Conservation (phyloP, 2,113 vertebrate species). For the Chascanopsetta lugubris region DNA sequence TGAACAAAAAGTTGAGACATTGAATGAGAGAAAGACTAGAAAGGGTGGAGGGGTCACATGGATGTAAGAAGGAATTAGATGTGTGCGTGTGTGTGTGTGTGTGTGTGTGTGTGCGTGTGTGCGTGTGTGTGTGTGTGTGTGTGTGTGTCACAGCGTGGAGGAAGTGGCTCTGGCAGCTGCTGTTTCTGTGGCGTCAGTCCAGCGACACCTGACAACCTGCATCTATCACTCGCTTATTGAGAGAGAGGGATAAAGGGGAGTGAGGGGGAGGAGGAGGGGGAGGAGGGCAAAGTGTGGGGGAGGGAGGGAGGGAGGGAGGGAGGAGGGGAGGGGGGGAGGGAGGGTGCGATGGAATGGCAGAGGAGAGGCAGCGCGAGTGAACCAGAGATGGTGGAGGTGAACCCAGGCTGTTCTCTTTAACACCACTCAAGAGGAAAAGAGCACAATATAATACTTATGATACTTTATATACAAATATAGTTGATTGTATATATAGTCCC, state of each 20-base stretch:
- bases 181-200: conserved; percentile 82
- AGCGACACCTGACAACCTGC: conserved; percentile 84
- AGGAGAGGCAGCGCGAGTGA: conserved; percentile 24
- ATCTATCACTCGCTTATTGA: conserved; percentile 88
- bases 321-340: conserved; percentile 46
- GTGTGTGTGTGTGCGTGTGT: conserved; percentile 20
- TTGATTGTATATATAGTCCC: background rate
- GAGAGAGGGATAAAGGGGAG: conserved; percentile 79
- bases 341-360: conserved; percentile 45
- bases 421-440: background rate
- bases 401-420: background rate
- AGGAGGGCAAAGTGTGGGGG: conserved; percentile 46
- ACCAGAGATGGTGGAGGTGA: conserved; percentile 6
- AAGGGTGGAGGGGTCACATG: conserved; percentile 41
- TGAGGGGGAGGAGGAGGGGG: conserved; percentile 47
- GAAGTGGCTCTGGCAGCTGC: conserved; percentile 82
- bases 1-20: conserved; percentile 48
- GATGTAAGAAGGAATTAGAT: conserved; percentile 63
- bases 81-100: conserved; percentile 20
- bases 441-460: background rate
- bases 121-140: conserved; percentile 32
- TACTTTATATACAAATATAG: background rate
- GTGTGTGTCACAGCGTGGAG: conserved; percentile 68
- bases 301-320: conserved; percentile 42
- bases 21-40: conserved; percentile 27